Percentiles rank a stretch among this genome's conserved stretches.
phyloP scores from a whole-genome alignment of 2,113 vertebrate genomes.

The Prionailurus viverrinus region DNA sequence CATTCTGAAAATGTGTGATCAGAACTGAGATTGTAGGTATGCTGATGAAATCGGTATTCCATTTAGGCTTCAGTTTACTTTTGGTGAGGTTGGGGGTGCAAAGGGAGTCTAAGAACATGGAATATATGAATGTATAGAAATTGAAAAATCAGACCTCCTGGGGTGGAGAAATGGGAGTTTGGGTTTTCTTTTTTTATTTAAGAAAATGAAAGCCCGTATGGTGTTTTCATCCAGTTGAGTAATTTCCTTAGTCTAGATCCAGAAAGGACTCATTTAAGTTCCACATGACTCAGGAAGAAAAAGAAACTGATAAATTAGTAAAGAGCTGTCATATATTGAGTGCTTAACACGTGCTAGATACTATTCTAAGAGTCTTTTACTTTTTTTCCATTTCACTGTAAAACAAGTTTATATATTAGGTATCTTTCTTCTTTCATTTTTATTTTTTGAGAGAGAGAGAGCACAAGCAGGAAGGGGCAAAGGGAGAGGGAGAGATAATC shows the following conservation, averaged over 20 bases:
- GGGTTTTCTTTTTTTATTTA: not conserved
- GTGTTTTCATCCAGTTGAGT: not conserved
- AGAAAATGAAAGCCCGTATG: not conserved
- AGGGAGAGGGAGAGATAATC: too few species aligned
- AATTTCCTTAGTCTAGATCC: not conserved
- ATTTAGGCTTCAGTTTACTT: not conserved
- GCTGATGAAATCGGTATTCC: not conserved
- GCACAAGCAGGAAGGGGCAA: too few species aligned
- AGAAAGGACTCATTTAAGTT: not conserved
- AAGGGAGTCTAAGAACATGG: not conserved
- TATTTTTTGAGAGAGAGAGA: too few species aligned
- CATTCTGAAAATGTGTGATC: not conserved
- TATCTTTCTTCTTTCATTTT: not conserved
- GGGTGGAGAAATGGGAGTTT: not conserved
- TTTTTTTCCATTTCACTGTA: slow-evolving; percentile 11
- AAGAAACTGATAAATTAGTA: not conserved
- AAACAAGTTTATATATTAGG: not conserved
- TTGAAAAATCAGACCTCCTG: not conserved
- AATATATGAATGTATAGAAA: not conserved
- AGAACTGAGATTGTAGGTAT: not conserved
- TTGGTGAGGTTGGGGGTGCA: not conserved
- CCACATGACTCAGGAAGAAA: not conserved
- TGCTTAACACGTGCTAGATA: not conserved
- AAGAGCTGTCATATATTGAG: not conserved
- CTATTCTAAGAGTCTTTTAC: not conserved